These are phyloP conservation scores for Pyrocoelia pectoralis DNA, from an alignment of 2,888 invertebrate species.

Conservation along the genomic window DNA sequence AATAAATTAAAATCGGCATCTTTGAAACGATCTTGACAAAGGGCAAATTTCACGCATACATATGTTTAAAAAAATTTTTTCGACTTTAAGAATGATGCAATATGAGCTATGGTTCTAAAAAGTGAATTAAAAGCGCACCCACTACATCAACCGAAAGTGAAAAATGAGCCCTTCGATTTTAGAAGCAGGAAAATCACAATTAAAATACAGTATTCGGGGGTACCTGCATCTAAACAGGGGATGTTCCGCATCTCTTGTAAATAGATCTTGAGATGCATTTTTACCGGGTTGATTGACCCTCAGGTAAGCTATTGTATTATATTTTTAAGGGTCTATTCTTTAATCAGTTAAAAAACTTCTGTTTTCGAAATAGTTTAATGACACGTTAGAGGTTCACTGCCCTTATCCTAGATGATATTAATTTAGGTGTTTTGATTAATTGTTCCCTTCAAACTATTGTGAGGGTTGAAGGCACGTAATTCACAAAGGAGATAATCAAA, in stretches of 20 bases:
- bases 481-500: constrained; percentile 28
- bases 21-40: constrained; percentile 37
- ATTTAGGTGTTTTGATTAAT: constrained; percentile 1
- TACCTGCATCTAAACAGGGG: constrained; percentile 11
- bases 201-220: constrained; percentile 26
- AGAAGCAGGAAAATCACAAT: constrained; percentile 31
- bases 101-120: constrained; percentile 16
- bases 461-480: constrained; percentile 3
- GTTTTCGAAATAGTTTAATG: constrained; percentile 15
- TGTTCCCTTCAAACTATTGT: neutral
- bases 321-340: constrained; percentile 19
- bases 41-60: constrained; percentile 38
- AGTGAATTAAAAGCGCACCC: constrained; percentile 29
- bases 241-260: constrained; percentile 25
- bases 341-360: constrained; percentile 26
- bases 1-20: constrained; percentile 41
- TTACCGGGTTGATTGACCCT: constrained; percentile 41
- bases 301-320: constrained; percentile 34
- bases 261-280: constrained; percentile 22
- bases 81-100: constrained; percentile 18
- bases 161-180: constrained; percentile 34
- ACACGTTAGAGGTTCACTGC: neutral
- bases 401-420: neutral
- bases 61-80: constrained; percentile 20
- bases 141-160: constrained; percentile 38